phyloP scores from a whole-genome alignment of 2,797 vertebrate species.

The Erpetoichthys calabaricus region DNA sequence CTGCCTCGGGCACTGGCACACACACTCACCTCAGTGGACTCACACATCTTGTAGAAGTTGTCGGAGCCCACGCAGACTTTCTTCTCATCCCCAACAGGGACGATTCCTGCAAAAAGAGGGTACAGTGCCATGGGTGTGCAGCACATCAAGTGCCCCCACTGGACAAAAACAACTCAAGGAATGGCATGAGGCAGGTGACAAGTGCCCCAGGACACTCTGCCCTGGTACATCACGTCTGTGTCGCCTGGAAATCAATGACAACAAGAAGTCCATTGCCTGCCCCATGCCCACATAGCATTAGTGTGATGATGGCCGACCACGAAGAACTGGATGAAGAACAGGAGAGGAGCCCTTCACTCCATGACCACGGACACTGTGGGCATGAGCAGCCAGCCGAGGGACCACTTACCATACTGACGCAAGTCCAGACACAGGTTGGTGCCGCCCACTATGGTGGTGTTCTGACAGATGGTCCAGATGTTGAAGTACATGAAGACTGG shows the following conservation, averaged over 20 bases:
- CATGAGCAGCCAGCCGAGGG: too few species aligned
- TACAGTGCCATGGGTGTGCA: neutral
- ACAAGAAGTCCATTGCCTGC: too few species aligned
- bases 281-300: too few species aligned
- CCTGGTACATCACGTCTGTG: too few species aligned
- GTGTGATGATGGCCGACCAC: too few species aligned
- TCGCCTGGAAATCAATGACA: too few species aligned
- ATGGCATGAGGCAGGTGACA: neutral
- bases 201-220: neutral
- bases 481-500: slow-evolving; percentile 98
- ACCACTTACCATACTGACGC: slow-evolving; percentile 79
- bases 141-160: neutral
- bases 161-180: neutral
- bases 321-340: too few species aligned
- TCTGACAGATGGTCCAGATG: slow-evolving; percentile 94
- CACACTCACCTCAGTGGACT: slow-evolving; percentile 74
- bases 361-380: too few species aligned
- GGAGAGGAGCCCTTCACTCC: too few species aligned
- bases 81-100: slow-evolving; percentile 78
- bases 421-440: slow-evolving; percentile 82
- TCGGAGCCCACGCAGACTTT: slow-evolving; percentile 78
- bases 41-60: slow-evolving; percentile 87
- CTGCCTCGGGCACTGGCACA: neutral
- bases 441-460: slow-evolving; percentile 69
- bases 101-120: slow-evolving; percentile 60